Base-by-base conservation (phyloP, 2,888 invertebrate species). In the Drosophila mimetica region DNA sequence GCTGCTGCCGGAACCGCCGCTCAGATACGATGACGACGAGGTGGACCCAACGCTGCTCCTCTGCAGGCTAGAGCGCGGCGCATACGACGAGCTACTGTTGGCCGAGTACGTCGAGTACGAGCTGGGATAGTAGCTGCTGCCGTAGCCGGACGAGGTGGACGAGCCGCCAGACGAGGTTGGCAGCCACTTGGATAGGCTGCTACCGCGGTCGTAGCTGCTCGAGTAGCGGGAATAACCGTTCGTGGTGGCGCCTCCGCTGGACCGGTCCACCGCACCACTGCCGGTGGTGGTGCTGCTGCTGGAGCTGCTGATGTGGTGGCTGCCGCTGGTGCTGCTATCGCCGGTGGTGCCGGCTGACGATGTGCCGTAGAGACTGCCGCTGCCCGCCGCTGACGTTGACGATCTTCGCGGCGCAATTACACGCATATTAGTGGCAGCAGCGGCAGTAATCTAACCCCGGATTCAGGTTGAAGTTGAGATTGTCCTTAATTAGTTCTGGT, bases 331-430 rank as follows among this genome's bases (percentile, higher is more conserved):
- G 30, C 70, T 71, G 57, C 75, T 80, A 73, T 78, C 78, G 64
- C 86, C 77, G 25, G 41, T n/a, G 41, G 44, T 44, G 78, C 87
- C 86, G 75, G 90, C 80, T 71, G 90, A 86, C 74, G 91, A 87
- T 79, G 91, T 90, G 88, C 91, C 89, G 89, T 91, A 92, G 55
- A 90, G 88, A 88, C 89, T 91, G 87, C 91, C 89, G 86, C 89
- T 91, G 86, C 91, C 89, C 89, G 91, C 90, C 83, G 88, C 89
- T 85, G 91, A 89, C 79, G 90, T 86, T 86, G 92, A 90, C 79
- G 90, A 90, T 89, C 92, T 88, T 88, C 91, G 89, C 77, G 92
- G 89, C 89, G 92, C 91, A 89, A 91, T 91, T 88, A 92, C 91
- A 90, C 92, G 92, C 92, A 92, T 92, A 92, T 91, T 92, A 90